phyloP scores from a whole-genome alignment of 2,888 invertebrate species.

The Sinelater perroti region DNA sequence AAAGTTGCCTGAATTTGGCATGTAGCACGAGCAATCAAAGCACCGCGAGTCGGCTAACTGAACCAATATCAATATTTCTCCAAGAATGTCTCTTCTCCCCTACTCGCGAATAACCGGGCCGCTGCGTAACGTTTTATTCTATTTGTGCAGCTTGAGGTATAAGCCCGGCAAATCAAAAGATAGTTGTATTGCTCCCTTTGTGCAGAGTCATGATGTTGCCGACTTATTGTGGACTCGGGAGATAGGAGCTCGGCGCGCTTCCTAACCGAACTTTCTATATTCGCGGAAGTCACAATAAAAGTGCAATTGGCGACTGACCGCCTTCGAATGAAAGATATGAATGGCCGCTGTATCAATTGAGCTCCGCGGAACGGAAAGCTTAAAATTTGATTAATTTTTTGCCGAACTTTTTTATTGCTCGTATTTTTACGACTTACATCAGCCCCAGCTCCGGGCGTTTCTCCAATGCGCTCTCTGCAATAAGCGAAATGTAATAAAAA shows the following conservation, averaged over 20 bases:
- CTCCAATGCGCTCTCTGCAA: too few species aligned
- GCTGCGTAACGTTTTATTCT: constrained; percentile 20
- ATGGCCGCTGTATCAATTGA: constrained; percentile 3
- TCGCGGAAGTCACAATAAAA: constrained; percentile 28
- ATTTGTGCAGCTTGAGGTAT: constrained; percentile 28
- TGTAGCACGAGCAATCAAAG: constrained; percentile 20
- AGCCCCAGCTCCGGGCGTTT: too few species aligned
- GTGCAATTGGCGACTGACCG: constrained; percentile 26
- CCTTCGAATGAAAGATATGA: constrained; percentile 21
- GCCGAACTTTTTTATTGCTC: too few species aligned
- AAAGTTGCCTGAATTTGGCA: constrained; percentile 15
- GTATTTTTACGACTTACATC: too few species aligned
- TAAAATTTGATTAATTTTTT: constrained; percentile 6
- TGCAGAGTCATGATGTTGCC: constrained; percentile 16
- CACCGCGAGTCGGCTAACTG: constrained; percentile 15
- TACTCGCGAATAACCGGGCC: constrained; percentile 23
- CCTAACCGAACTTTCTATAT: constrained; percentile 19
- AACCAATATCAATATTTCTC: constrained; percentile 29
- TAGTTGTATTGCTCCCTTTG: constrained; percentile 24
- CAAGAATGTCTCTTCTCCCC: constrained; percentile 8
- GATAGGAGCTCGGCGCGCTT: constrained; percentile 19
- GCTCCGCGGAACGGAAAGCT: constrained; percentile 4
- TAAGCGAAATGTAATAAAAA: too few species aligned
- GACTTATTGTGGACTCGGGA: constrained; percentile 22
- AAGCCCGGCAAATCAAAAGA: constrained; percentile 26